Evolutionary conservation across 1,140 invertebrate species (phyloP).

Genomic region (Gerris buenoi): DNA sequence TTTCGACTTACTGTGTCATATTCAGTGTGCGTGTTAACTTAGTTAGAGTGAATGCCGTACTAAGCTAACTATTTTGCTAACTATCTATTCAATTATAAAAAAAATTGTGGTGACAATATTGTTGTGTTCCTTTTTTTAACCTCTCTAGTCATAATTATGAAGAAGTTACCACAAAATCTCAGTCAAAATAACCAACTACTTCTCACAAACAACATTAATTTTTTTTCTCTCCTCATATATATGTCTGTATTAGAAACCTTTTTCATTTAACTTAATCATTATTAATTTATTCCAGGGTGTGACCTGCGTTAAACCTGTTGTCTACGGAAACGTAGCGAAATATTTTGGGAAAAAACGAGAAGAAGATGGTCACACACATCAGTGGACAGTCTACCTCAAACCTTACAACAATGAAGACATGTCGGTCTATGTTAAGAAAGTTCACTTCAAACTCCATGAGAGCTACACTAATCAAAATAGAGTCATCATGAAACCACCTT

Average conservation of each 20-base stretch:
- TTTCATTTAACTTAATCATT: background rate
- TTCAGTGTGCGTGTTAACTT: no score
- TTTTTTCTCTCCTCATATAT: background rate
- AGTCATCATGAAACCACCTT: constrained; percentile 85
- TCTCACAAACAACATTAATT: background rate
- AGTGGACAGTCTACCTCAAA: constrained; percentile 97
- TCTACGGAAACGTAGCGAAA: constrained; percentile 90
- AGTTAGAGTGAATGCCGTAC: no score
- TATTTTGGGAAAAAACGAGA: constrained; percentile 97
- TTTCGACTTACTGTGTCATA: no score
- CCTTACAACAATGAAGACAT: constrained; percentile 88
- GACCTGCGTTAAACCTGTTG: constrained; percentile 85
- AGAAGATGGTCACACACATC: constrained; percentile 96
- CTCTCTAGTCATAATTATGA: no score
- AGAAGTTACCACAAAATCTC: no score
- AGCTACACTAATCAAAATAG: constrained; percentile 91
- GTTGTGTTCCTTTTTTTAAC: background rate
- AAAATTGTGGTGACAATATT: background rate
- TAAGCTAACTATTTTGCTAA: no score
- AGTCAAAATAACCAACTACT: no score
- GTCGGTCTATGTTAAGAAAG: constrained; percentile 88
- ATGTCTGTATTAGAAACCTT: background rate
- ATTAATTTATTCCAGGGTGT: constrained; percentile 51
- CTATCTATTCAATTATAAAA: no score
- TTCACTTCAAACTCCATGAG: constrained; percentile 95